Evolutionary conservation across 64 coral and sea anemone genomes (phyloP).

Genomic region (Anthopleura sola): DNA sequence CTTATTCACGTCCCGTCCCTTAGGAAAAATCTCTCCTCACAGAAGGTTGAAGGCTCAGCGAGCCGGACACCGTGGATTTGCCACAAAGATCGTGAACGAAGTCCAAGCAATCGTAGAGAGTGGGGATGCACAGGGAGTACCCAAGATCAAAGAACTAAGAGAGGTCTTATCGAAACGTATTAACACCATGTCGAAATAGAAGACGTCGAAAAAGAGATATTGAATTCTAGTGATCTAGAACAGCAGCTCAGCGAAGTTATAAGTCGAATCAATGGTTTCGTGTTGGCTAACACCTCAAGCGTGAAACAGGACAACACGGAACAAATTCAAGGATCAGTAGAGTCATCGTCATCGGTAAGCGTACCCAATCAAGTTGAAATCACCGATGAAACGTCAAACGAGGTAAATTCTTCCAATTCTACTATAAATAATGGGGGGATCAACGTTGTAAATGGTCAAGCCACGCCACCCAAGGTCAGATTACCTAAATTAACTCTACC

Average conservation of each 20-base stretch:
- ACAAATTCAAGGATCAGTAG: not conserved
- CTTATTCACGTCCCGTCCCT: too few species aligned
- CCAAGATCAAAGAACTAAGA: not conserved
- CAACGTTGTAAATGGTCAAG: not conserved
- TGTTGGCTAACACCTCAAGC: too few species aligned
- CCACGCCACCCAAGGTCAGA: not conserved
- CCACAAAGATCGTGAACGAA: not conserved
- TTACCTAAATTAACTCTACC: slow-evolving; percentile 17
- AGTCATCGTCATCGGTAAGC: not conserved
- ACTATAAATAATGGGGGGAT: not conserved
- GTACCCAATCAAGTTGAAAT: not conserved
- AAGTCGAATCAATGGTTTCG: not conserved
- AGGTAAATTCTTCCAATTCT: not conserved
- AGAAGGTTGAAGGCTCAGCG: not conserved
- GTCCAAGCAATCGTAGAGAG: not conserved
- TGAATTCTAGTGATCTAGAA: not conserved
- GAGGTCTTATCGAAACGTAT: not conserved
- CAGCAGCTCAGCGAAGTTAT: not conserved
- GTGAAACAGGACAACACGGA: not conserved
- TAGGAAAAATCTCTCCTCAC: too few species aligned
- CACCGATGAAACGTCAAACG: not conserved
- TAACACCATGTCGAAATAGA: not conserved
- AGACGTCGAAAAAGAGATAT: not conserved
- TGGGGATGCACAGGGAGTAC: not conserved
- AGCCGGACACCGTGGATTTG: not conserved